Evolutionary conservation across 2,797 vertebrate species (phyloP), one percentile per base, ranked within the genome.

Genomic region (Alectoris magna): DNA sequence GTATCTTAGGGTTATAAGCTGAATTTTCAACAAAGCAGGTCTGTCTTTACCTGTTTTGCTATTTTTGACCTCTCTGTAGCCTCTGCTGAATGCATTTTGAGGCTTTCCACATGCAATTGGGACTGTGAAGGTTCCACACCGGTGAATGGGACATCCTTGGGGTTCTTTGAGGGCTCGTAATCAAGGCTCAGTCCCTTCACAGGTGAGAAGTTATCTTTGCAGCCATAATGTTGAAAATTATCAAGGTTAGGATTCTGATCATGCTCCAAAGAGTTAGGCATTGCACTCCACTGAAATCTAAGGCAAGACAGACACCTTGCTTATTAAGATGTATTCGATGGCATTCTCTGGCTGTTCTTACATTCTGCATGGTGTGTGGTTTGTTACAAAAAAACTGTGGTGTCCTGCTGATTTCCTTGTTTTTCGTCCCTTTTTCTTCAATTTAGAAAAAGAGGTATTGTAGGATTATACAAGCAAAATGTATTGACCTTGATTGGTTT

Each of bases 101-200:
- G 38, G 27, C 24, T 76, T 87, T 51, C 78, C 51, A 29, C 44
- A 38, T 49, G 17, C 73, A 79, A 38, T 62, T 46, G 34, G 58
- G 76, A 64, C 72, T 6, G 2, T 0, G 0, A 72, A 77, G 39
- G 59, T 29, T 48, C 24, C 34, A 31, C 4, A 6, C 2, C 9
- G 8, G 26, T 31, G 26, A 39, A 23, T 17, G 34, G 43, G 41
- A 18, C 23, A 9, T 23, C 27, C 29, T 48, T 31, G 44, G 26
- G 14, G 10, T 5, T 74, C 24, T 48, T 26, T 31, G 43, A 39
- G 24, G 58, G 18, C 23, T 59, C 26, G 14, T 43, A 48, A 34
- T 16, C 34, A 29, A 36, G 27, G 41, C 34, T 17, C 26, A 14
- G 18, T 38, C 19, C 22, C 14, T 36, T 43, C 23, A 36, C 24